Percentiles rank a stretch among this genome's conserved stretches.
Conservation (phyloP, 2,888 invertebrate species). For the Eurytoma californica region DNA sequence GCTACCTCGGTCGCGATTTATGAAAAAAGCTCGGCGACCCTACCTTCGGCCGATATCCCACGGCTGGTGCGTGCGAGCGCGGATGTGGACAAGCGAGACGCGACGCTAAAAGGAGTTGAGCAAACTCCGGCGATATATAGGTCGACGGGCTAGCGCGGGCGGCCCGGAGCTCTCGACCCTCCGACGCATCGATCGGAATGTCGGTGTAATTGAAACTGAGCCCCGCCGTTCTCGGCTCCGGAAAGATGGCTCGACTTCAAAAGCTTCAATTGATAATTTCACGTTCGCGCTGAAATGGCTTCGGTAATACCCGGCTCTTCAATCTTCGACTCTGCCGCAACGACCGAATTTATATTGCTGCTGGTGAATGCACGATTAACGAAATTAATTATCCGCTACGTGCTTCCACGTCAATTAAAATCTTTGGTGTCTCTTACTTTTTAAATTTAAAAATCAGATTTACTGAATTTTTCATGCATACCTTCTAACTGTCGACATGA, state of each 20-base stretch:
- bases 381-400: too few relatives aligned
- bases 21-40: conserved; percentile 67
- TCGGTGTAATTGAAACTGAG: conserved; percentile 64
- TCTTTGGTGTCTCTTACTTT: too few relatives aligned
- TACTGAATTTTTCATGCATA: too few relatives aligned
- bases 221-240: conserved; percentile 21
- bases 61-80: not conserved
- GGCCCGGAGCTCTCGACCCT: not conserved
- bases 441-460: too few relatives aligned
- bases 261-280: conserved; percentile 46
- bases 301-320: conserved; percentile 6
- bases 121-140: conserved; percentile 59
- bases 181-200: conserved; percentile 59
- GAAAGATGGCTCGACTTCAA: conserved; percentile 40
- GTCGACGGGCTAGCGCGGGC: conserved; percentile 24
- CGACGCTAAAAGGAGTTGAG: conserved; percentile 21
- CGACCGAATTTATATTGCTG: not conserved
- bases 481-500: too few relatives aligned
- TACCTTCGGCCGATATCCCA: conserved; percentile 57
- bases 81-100: not conserved
- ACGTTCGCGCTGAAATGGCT: conserved; percentile 23
- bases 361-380: too few relatives aligned
- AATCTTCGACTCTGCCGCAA: not conserved
- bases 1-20: conserved; percentile 64
- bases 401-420: too few relatives aligned